Conservation (phyloP, 2,797 vertebrate species). For the Halcyon leucocephala region DNA sequence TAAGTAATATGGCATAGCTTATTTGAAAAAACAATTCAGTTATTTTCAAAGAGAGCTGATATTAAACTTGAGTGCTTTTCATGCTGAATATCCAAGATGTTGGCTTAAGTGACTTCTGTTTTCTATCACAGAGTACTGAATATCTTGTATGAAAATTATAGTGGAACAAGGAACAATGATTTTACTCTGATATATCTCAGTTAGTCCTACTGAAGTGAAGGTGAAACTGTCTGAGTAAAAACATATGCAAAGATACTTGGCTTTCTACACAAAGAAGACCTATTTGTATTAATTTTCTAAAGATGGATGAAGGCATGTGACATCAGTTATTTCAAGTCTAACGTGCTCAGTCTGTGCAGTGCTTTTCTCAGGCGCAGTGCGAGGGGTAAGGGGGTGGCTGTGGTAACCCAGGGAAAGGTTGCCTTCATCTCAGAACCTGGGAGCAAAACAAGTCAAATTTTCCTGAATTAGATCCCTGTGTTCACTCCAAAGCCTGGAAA, state of each 20-base stretch:
- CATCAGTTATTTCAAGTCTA: not conserved
- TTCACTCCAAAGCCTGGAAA: not conserved
- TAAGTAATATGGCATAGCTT: not conserved
- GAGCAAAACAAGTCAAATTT: not conserved
- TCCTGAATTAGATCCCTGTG: not conserved
- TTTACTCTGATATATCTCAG: not conserved
- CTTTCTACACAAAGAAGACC: not conserved
- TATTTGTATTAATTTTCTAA: not conserved
- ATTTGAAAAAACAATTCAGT: not conserved
- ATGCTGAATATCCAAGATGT: not conserved
- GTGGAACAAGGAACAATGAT: not conserved
- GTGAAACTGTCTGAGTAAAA: not conserved
- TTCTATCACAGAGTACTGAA: not conserved
- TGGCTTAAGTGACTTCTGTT: not conserved
- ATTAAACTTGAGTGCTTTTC: not conserved
- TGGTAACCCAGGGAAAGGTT: not conserved
- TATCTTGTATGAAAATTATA: not conserved
- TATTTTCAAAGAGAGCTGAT: not conserved
- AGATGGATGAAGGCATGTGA: not conserved
- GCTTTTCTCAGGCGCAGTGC: not conserved
- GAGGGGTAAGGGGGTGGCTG: fast-evolving
- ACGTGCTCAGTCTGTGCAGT: not conserved
- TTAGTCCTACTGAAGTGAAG: not conserved
- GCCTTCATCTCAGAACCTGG: not conserved
- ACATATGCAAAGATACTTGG: not conserved